Evolutionary conservation across 2,797 vertebrate genomes (phyloP), one percentile per base, ranked within the genome.

Genomic region (Pseudomugil gertrudae): DNA sequence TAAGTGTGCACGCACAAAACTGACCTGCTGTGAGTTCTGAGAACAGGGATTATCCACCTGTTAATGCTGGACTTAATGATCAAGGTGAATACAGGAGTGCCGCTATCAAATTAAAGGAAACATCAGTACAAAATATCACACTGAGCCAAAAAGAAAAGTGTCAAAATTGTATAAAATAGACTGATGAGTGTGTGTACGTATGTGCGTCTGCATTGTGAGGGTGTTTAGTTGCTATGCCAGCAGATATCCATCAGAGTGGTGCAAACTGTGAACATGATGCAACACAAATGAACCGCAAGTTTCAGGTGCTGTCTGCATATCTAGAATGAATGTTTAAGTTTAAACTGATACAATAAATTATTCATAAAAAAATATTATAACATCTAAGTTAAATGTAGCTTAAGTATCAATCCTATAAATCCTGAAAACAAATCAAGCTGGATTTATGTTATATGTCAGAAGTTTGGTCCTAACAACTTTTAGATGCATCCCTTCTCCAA

Each of bases 41-140:
- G 63, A 59, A 52, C 83, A 83, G 9, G 62, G 76, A 80, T 74
- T 75, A 78, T 78, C 84, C 69, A 74, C 72, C 72, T 65, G 33
- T 78, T 74, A 66, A 76, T 63, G 73, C 82, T 74, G 60, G 56
- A 78, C 50, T 75, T 60, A 33, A 79, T 57, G 69, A 85, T 83
- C 29, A 63, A 77, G 60, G 72, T 72, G 65, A 80, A 75, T 60
- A 67, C 53, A 19, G 45, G 57, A 65, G 69, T 68, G 58, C 62
- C 60, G 73, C 60, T 55, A 76, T 58, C 47, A 79, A 83, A 83
- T 82, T 69, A 81, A 80, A 82, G 33, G 36, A 40, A 71, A 68
- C 71, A 65, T 70, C 53, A 47, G 58, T 38, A 58, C 60, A 61
- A 72, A 78, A 80, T 50, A 72, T 45, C 72, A 75, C 36, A 57